phyloP scores from a whole-genome alignment of 2,888 invertebrate species.

The Cordylochernes scorpioides region DNA sequence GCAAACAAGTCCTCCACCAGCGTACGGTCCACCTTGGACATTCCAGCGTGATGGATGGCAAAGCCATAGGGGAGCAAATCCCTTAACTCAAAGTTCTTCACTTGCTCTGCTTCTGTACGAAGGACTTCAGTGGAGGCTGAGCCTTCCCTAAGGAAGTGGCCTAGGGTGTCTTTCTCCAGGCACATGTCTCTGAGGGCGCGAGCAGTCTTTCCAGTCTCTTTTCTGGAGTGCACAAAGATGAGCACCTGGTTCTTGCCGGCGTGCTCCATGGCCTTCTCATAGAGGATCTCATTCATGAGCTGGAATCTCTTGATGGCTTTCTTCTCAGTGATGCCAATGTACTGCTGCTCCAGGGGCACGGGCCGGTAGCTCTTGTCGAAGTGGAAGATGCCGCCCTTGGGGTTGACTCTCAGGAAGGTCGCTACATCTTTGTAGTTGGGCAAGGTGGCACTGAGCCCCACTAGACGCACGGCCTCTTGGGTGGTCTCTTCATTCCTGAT shows the following conservation, averaged over 20 bases:
- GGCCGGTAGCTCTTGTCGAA: slow-evolving; percentile 93
- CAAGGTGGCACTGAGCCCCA: slow-evolving; percentile 84
- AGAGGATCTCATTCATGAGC: slow-evolving; percentile 96
- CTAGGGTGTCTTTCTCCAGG: slow-evolving; percentile 82
- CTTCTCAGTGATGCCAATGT: slow-evolving; percentile 95
- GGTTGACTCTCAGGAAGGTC: slow-evolving; percentile 64
- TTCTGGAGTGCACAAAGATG: slow-evolving; percentile 92
- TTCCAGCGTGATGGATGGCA: slow-evolving; percentile 98
- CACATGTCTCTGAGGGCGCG: slow-evolving; percentile 88
- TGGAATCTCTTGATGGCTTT: slow-evolving; percentile 88
- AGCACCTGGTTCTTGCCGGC: slow-evolving; percentile 87
- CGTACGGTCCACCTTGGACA: slow-evolving; percentile 90
- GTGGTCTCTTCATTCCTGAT: slow-evolving; percentile 45
- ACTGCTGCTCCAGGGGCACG: slow-evolving; percentile 88
- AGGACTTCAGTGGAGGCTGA: slow-evolving; percentile 92
- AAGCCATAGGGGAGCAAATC: slow-evolving; percentile 93
- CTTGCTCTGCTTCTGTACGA: slow-evolving; percentile 83
- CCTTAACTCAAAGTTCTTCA: slow-evolving; percentile 74
- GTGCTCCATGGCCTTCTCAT: slow-evolving; percentile 96
- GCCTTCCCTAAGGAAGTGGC: slow-evolving; percentile 79
- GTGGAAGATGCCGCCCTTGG: slow-evolving; percentile 67
- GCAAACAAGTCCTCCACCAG: slow-evolving; percentile 95
- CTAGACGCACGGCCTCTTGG: slow-evolving; percentile 75
- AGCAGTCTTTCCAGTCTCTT: slow-evolving; percentile 93
- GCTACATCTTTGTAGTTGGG: slow-evolving; percentile 97